Percentiles rank a stretch among this genome's conserved stretches.
Conservation (phyloP, 2,113 vertebrate species). For the Phrynosoma platyrhinos region DNA sequence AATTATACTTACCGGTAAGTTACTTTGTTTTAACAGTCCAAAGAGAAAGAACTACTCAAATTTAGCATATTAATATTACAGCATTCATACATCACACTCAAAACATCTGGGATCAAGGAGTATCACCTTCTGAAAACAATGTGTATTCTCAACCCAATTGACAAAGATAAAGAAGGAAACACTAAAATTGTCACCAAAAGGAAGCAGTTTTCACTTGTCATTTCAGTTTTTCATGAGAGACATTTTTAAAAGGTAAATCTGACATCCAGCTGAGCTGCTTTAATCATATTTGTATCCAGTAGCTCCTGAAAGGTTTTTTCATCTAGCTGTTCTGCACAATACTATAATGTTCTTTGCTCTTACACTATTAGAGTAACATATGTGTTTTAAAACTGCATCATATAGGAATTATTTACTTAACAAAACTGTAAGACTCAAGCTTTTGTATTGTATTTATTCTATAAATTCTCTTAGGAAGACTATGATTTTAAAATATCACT, state of each 20-base stretch:
- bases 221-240: too few relatives aligned
- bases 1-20: not conserved
- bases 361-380: not conserved
- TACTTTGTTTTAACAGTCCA: not conserved
- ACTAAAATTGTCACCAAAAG: slow-evolving; percentile 11
- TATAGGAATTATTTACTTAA: too few relatives aligned
- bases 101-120: slow-evolving; percentile 32
- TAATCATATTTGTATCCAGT: not conserved
- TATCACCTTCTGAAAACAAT: not conserved
- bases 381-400: too few relatives aligned
- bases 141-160: not conserved
- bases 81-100: slow-evolving; percentile 21
- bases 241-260: not conserved
- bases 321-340: not conserved
- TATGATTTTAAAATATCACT: too few relatives aligned
- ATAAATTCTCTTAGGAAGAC: too few relatives aligned
- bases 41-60: not conserved
- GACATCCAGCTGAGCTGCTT: not conserved
- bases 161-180: not conserved
- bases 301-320: not conserved
- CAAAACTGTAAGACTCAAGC: too few relatives aligned
- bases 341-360: not conserved
- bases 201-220: not conserved
- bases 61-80: not conserved
- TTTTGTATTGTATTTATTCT: too few relatives aligned